Base-by-base conservation (phyloP, 2,113 vertebrate species). In the Onychostoma macrolepis region DNA sequence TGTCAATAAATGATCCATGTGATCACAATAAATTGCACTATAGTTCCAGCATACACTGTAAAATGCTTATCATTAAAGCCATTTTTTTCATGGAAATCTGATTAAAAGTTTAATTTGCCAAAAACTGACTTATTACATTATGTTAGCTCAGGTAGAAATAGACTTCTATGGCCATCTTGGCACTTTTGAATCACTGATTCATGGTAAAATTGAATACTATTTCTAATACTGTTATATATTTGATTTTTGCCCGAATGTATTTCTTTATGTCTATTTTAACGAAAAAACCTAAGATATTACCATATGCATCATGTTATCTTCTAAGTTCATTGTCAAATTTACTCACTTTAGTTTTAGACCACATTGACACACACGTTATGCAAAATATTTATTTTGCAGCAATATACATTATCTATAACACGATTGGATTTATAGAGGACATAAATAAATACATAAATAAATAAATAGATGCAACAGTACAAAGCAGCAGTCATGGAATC, bases 341-440 rank as follows among this genome's bases (percentile, higher is more conserved):
- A 21, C 61, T 21, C 26, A 9, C 26, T 75, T 36, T 19, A 71
- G 30, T 41, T 72, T 80, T 50, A 65, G 69, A 76, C 71, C 19
- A 53, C 43, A 17, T 30, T 53, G 26, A 69, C 67, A 82, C 77
- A 58, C 71, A 58, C 63, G 67, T 89, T 94, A 92, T 90, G 93
- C 93, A 94, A 95, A 94, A 93, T 92, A 92, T 91, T 89, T 87
- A 87, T 92, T 94, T 93, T 87, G 91, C 85, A 91, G 71, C 87
- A 90, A 63, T 80, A 86, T 81, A 88, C 84, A 90, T 24, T 5
- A 28, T 89, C 83, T 87, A 88, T 90, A n/a, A 89, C 76, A 91
- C 83, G 48, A 78, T 45, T 76, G 86, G 61, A 26, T 84, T 81
- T 88, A 90, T 81, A 90, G 85, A 92, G 85, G 87, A 91, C 89